Evolutionary conservation across 2,113 vertebrate species (phyloP).

Genomic region (Thryonomys swinderianus): DNA sequence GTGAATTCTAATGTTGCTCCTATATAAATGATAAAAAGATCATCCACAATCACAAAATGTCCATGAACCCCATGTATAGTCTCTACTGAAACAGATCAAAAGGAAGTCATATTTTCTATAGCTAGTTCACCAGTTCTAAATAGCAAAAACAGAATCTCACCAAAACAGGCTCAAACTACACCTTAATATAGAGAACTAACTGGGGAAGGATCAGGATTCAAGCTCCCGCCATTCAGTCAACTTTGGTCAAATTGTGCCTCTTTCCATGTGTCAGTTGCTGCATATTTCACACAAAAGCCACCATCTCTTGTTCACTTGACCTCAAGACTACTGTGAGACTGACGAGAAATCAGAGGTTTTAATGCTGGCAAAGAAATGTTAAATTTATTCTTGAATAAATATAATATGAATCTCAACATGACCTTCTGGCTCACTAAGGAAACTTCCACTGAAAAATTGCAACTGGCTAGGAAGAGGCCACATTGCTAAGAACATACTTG

Average conservation of each 20-base stretch:
- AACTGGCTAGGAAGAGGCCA: neutral
- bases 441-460: constrained; percentile 32
- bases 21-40: neutral
- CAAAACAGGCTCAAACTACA: neutral
- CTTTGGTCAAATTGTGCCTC: neutral
- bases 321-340: neutral
- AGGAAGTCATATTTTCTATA: neutral
- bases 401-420: neutral
- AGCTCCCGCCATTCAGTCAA: neutral
- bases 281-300: neutral
- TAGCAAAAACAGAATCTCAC: neutral
- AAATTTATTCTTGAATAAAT: neutral
- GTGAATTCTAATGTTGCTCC: neutral
- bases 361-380: neutral
- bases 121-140: neutral
- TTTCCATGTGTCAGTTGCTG: neutral
- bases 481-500: constrained; percentile 25
- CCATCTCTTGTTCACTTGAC: neutral
- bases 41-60: neutral
- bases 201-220: neutral
- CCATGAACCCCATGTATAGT: neutral
- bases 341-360: neutral
- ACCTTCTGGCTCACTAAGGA: neutral
- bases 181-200: neutral
- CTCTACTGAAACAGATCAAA: neutral